Evolutionary conservation across 2,113 vertebrate species (phyloP).

Genomic region (Mustela lutreola): DNA sequence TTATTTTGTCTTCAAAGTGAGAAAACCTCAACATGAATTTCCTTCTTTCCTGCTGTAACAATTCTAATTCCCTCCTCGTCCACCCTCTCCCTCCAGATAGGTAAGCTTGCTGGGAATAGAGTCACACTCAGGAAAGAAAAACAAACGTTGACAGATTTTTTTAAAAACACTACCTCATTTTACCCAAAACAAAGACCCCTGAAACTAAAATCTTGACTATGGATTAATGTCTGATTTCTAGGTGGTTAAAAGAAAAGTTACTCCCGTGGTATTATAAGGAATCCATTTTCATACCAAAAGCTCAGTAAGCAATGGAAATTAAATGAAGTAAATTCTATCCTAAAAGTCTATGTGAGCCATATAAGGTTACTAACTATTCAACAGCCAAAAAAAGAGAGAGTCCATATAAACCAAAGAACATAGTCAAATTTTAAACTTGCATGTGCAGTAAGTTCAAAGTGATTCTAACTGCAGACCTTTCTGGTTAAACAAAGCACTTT

Average conservation of each 20-base stretch:
- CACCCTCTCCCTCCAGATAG: not conserved
- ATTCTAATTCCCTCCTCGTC: not conserved
- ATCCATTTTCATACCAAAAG: not conserved
- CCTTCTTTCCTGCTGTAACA: not conserved
- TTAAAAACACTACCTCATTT: not conserved
- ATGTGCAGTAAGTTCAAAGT: not conserved
- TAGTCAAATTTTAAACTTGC: not conserved
- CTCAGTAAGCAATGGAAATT: not conserved
- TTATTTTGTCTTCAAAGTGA: conserved; percentile 21
- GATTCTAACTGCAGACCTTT: not conserved
- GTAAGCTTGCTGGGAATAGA: not conserved
- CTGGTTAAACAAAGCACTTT: not conserved
- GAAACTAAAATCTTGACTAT: conserved; percentile 5
- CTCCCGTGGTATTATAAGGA: not conserved
- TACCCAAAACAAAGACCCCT: not conserved
- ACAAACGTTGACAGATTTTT: not conserved
- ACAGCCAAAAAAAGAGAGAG: not conserved
- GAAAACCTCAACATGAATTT: not conserved
- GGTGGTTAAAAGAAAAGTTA: not conserved
- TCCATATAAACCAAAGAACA: not conserved
- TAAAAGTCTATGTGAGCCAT: not conserved
- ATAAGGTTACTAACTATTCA: not conserved
- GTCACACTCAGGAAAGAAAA: not conserved
- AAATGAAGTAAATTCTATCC: not conserved
- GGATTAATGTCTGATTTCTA: not conserved